Evolutionary conservation across 2,888 invertebrate species (phyloP), one percentile per base, ranked within the genome.

Genomic region (Cerastis leucographa): DNA sequence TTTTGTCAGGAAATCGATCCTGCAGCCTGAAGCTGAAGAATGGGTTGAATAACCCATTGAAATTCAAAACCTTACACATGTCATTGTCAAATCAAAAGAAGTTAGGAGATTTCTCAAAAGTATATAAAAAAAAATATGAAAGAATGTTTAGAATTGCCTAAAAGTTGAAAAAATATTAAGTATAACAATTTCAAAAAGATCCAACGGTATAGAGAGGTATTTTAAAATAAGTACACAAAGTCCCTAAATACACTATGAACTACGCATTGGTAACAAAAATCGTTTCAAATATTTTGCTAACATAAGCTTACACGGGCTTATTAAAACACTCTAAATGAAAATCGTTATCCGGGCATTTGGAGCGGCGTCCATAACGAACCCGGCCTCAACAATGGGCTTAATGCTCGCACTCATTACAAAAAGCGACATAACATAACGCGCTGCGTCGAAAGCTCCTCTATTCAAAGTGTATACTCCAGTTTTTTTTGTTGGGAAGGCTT

Each of bases 321-420:
- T 95, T 96, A 95, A 95, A 95, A 95, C 96, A 96, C 96, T 96
- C 95, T 96, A 95, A 96, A 94, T 94, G 94, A 96, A 96, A 96
- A 96, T 96, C 96, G 95, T 96, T 96, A 96, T 94, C 95, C 94
- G 92, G 92, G 93, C 93, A 94, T 95, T 96, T 94, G 92, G 94
- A 95, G 95, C 96, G 94, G 95, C 95, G 94, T 95, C 96, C 96
- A 96, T 96, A 95, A 95, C 95, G 95, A 94, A 95, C 95, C 94
- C 93, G 93, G 94, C 94, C 91, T 96, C 96, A 95, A 96, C 96
- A 96, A 96, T 96, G 94, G 96, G 95, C 96, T 96, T 96, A 96
- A 95, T 95, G 95, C 95, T 94, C 95, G 94, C 94, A 96, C 96
- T 96, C 95, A 96, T 96, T 96, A 96, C 96, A 96, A 96, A 95